phyloP scores from a whole-genome alignment of 2,113 vertebrate species.

The Xyrauchen texanus region DNA sequence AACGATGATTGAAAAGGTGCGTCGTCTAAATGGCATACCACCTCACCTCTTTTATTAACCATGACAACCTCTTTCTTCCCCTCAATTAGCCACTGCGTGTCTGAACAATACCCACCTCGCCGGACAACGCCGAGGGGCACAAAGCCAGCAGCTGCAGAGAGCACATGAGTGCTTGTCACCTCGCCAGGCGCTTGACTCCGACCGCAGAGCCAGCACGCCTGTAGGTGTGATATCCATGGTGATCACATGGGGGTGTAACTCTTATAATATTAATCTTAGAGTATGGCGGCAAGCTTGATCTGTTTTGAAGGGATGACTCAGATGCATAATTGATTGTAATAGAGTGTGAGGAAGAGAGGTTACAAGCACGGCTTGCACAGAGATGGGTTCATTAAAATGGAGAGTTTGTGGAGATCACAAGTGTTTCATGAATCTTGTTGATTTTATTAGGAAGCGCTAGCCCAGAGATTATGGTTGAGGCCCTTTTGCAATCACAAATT shows the following conservation, averaged over 20 bases:
- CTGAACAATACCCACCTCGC: constrained; percentile 57
- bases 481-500: background rate
- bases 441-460: constrained; percentile 47
- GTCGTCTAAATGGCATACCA: constrained; percentile 51
- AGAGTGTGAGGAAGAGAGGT: constrained; percentile 45
- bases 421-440: constrained; percentile 42
- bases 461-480: background rate
- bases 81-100: constrained; percentile 67
- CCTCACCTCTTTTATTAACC: constrained; percentile 70
- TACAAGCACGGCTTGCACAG: constrained; percentile 20
- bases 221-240: constrained; percentile 15
- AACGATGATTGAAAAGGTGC: constrained; percentile 28
- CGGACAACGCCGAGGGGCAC: constrained; percentile 10
- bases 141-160: background rate
- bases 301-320: constrained; percentile 37
- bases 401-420: constrained; percentile 18
- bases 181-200: background rate
- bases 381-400: constrained; percentile 34
- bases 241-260: constrained; percentile 31
- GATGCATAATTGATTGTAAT: constrained; percentile 53
- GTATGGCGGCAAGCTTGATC: background rate
- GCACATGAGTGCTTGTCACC: constrained; percentile 14
- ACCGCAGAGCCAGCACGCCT: background rate
- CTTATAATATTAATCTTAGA: constrained; percentile 25
- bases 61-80: constrained; percentile 66